Percentiles rank a stretch among this genome's conserved stretches.
These are phyloP conservation scores for Leucoraja erinaceus DNA, from an alignment of 2,113 vertebrate genomes.

Conservation along the genomic window DNA sequence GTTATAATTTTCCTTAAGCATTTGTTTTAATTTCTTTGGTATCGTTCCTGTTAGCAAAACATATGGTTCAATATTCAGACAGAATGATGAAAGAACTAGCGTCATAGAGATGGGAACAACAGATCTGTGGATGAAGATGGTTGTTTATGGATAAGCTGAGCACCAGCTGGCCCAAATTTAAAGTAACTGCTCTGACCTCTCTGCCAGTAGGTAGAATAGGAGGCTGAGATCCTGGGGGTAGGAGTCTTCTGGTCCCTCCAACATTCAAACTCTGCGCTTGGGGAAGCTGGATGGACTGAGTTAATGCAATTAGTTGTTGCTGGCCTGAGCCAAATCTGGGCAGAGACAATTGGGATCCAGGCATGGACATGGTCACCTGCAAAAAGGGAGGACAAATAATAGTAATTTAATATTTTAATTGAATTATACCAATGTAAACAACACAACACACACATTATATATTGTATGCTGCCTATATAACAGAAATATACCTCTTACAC, in stretches of 20 bases:
- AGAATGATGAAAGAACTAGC: not conserved
- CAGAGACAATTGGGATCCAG: slow-evolving; percentile 81
- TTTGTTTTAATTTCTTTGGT: not conserved
- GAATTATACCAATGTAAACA: not conserved
- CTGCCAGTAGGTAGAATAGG: slow-evolving; percentile 74
- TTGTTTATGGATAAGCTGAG: not conserved
- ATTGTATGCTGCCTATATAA: not conserved
- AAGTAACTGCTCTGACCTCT: slow-evolving; percentile 65
- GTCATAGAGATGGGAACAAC: not conserved
- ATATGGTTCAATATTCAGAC: not conserved
- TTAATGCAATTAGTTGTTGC: slow-evolving; percentile 81
- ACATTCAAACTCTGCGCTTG: slow-evolving; percentile 90
- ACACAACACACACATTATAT: not conserved
- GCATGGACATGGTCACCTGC: slow-evolving; percentile 91
- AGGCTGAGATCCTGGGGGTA: slow-evolving; percentile 81
- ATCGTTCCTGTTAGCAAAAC: not conserved
- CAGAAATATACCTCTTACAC: not conserved
- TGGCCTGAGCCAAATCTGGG: slow-evolving; percentile 88
- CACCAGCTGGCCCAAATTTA: not conserved
- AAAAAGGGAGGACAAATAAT: slow-evolving; percentile 2
- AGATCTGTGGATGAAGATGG: not conserved
- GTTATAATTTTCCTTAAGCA: not conserved
- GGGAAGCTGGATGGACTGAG: slow-evolving; percentile 92
- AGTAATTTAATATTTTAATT: not conserved
- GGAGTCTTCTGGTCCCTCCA: slow-evolving; percentile 78